Percentiles rank a stretch among this genome's conserved stretches.
phyloP scores from a whole-genome alignment of 2,797 vertebrate species.

The Tamandua tetradactyla region DNA sequence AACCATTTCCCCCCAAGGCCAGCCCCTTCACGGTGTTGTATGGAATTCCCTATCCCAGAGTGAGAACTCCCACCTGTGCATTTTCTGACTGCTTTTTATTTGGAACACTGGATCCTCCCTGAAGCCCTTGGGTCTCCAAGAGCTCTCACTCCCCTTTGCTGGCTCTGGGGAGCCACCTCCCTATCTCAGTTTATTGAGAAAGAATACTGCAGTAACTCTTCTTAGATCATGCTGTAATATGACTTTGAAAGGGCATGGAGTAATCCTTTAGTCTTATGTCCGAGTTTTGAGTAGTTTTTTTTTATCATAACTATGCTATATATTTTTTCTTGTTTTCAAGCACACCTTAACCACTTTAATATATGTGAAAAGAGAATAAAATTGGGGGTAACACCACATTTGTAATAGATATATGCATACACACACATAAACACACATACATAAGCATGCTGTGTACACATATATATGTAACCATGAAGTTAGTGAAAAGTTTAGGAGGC shows the following conservation, averaged over 20 bases:
- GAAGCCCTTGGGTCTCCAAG: background rate
- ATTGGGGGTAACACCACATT: background rate
- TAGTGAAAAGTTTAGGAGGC: no score
- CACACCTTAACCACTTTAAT: background rate
- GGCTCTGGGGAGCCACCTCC: background rate
- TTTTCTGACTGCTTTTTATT: background rate
- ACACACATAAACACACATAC: background rate
- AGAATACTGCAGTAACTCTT: background rate
- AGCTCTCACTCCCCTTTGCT: background rate
- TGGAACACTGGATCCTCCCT: background rate
- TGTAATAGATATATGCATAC: background rate
- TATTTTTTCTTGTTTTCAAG: background rate
- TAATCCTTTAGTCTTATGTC: conserved; percentile 1
- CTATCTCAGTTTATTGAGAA: background rate
- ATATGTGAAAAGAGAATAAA: background rate
- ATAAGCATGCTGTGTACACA: background rate
- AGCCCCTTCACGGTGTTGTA: background rate
- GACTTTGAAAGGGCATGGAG: background rate
- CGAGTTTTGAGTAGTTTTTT: background rate
- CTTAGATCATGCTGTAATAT: background rate
- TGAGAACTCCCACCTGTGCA: background rate
- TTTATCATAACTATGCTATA: background rate
- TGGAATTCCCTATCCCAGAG: background rate
- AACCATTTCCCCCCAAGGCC: background rate
- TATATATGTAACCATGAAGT: no score